Evolutionary conservation across 2,113 vertebrate genomes (phyloP), one percentile per base, ranked within the genome.

Genomic region (Psittacula cyanocephala): DNA sequence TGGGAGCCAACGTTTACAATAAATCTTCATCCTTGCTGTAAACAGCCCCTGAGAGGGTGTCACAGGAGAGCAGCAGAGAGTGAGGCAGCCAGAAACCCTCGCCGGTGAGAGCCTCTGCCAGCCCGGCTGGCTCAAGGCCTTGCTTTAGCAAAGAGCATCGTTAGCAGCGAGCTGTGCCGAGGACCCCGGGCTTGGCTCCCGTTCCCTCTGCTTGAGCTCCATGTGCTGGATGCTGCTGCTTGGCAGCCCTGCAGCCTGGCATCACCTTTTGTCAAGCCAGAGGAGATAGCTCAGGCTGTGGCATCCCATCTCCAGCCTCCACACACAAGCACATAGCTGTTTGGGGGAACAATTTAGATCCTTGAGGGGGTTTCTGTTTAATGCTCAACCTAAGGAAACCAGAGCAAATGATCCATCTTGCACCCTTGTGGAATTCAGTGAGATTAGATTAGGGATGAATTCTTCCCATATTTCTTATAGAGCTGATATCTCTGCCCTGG

Each of bases 391-490:
- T 43, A 78, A 91, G 72, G 74, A 91, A n/a, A n/a, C 55, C 2
- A 2, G 57, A 92, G 65, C 24, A 69, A 92, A 83, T 4, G 70
- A 89, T 74, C 70, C 55, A 76, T 91, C 79, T 90, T 64, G 64
- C 71, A 68, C 41, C 7, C 86, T 72, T 71, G 86, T 81, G 93
- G 95, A 96, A 96, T 95, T 95, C 1, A 2, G 83, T 2, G 22
- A 96, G 96, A 96, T 96, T 93, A 97, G 93, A 95, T 95, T 96
- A 92, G 93, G 77, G 85, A 79, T 93, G 88, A 93, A 95, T 96
- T 93, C 96, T 90, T 95, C 70, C 91, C 90, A 89, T 92, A 93
- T 96, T 96, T 94, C 90, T 91, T 93, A 94, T 29, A 41, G 72
- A 43, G 62, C 52, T 79, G 92, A 86, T 96, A 97, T 68, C 86